Evolutionary conservation across 2,888 invertebrate genomes (phyloP).

Genomic region (Spisula solida): DNA sequence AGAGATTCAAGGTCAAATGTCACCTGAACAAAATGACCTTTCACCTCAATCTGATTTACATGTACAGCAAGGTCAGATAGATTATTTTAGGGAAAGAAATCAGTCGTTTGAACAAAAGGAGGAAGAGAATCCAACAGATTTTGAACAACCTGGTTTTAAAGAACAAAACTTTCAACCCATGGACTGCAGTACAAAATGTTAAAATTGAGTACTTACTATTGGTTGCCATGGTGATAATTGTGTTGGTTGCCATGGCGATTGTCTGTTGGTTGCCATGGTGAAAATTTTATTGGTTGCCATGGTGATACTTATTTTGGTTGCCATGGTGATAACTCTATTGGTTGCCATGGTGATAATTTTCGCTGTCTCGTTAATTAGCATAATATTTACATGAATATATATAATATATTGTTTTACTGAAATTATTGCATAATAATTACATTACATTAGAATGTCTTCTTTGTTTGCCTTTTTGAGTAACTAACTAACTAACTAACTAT

Average conservation of each 20-base stretch:
- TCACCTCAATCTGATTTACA: conserved; percentile 42
- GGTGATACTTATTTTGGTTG: background rate
- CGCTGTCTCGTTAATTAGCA: conserved; percentile 11
- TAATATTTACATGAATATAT: conserved; percentile 10
- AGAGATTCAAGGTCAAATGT: conserved; percentile 46
- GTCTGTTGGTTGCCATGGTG: background rate
- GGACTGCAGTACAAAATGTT: conserved; percentile 50
- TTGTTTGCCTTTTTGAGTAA: too few species aligned
- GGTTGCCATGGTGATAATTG: background rate
- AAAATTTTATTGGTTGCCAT: conserved; percentile 14
- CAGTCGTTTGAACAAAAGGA: conserved; percentile 31
- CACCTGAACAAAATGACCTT: conserved; percentile 50
- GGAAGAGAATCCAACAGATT: background rate
- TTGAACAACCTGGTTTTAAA: conserved; percentile 28
- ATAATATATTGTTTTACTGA: background rate
- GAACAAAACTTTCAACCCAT: conserved; percentile 39
- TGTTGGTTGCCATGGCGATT: background rate
- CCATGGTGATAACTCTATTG: background rate
- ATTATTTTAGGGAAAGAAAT: conserved; percentile 35
- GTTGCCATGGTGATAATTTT: background rate
- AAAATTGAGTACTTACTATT: background rate
- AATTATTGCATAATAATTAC: background rate
- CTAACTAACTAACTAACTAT: too few species aligned
- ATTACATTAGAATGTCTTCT: too few species aligned
- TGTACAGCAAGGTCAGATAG: conserved; percentile 41